A percentile compares a stretch with the other conserved stretches of the same genome.
phyloP scores from a whole-genome alignment of 1,140 invertebrate species.

The Diorhabda elongata region DNA sequence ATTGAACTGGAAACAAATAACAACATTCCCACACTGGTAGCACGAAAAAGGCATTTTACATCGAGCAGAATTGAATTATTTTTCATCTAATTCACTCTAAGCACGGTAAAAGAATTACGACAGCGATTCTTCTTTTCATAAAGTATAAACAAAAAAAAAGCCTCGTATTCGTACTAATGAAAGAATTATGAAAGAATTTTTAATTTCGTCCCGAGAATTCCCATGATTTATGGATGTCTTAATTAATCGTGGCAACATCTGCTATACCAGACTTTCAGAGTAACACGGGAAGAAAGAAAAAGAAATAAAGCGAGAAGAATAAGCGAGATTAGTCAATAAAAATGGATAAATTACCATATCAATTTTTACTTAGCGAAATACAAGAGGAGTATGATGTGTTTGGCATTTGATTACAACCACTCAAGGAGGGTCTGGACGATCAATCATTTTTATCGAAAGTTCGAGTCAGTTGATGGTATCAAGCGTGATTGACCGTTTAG shows the following conservation, averaged over 20 bases:
- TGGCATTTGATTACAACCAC: neutral
- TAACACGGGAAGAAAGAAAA: neutral
- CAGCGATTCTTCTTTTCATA: neutral
- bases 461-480: too few species aligned
- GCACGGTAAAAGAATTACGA: conserved; percentile 21
- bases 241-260: conserved; percentile 35
- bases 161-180: conserved; percentile 34
- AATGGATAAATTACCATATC: conserved; percentile 18
- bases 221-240: conserved; percentile 36
- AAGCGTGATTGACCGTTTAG: too few species aligned
- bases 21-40: neutral
- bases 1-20: too few species aligned
- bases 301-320: neutral
- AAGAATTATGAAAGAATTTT: conserved; percentile 37
- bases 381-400: neutral
- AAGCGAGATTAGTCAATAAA: conserved; percentile 11
- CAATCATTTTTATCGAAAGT: too few species aligned
- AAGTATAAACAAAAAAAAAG: conserved; percentile 14
- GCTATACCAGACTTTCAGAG: conserved; percentile 14
- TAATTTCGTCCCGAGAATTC: conserved; percentile 31
- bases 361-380: conserved; percentile 8
- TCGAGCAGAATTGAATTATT: too few species aligned
- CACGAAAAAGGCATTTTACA: neutral
- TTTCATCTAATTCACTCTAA: neutral
- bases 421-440: too few species aligned